These are phyloP conservation scores for Drosophila tripunctata DNA, from an alignment of 2,888 invertebrate species.

Conservation along the genomic window DNA sequence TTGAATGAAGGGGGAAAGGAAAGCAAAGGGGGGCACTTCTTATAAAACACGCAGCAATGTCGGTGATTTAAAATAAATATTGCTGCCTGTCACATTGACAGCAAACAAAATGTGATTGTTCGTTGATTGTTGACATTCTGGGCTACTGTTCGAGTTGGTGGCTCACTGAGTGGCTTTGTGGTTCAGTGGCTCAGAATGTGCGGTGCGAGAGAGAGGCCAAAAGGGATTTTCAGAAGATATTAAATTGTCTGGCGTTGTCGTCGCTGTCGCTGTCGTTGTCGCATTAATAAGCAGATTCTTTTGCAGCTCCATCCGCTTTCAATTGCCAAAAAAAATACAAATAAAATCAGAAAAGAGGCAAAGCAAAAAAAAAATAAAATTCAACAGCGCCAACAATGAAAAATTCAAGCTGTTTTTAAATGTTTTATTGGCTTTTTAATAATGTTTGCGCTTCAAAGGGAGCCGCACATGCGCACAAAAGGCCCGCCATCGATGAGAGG, in stretches of 20 bases:
- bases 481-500: conserved; percentile 19
- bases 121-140: conserved; percentile 79
- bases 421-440: conserved; percentile 80
- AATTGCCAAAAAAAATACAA: conserved; percentile 67
- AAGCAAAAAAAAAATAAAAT: background rate
- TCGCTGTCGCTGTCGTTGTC: conserved; percentile 51
- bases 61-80: conserved; percentile 81
- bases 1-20: conserved; percentile 6
- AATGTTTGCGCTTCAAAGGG: conserved; percentile 77
- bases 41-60: conserved; percentile 45
- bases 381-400: conserved; percentile 69
- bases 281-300: conserved; percentile 73
- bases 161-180: background rate
- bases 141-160: conserved; percentile 60
- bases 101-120: conserved; percentile 80
- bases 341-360: background rate
- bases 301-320: conserved; percentile 42
- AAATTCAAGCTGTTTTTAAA: conserved; percentile 81
- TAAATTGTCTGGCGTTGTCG: conserved; percentile 71
- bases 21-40: conserved; percentile 35
- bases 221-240: conserved; percentile 71
- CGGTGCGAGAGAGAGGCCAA: conserved; percentile 24
- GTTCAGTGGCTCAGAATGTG: background rate
- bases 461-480: conserved; percentile 64
- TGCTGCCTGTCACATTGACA: conserved; percentile 79